These are phyloP conservation scores for Podilymbus podiceps DNA, from an alignment of 2,113 vertebrate species.

Conservation along the genomic window DNA sequence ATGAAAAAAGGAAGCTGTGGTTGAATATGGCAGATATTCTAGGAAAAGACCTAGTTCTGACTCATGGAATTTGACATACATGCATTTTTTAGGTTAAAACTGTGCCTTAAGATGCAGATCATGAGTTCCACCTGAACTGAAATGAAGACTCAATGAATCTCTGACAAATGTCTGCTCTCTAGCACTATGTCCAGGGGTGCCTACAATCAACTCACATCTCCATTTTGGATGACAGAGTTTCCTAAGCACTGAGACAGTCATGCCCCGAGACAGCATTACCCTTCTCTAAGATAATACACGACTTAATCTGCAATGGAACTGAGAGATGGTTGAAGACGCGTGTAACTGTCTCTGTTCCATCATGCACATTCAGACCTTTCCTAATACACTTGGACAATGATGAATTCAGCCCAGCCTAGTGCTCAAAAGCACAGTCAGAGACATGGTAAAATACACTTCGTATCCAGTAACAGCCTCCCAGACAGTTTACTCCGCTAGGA, in stretches of 20 bases:
- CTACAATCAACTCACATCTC: neutral
- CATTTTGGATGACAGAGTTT: neutral
- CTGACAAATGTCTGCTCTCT: neutral
- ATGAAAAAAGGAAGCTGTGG: neutral
- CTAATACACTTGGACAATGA: neutral
- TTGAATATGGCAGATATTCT: neutral
- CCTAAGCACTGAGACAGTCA: neutral
- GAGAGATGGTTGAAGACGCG: neutral
- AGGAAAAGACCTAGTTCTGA: neutral
- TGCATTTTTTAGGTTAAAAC: neutral
- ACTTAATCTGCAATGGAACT: neutral
- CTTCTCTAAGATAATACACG: neutral
- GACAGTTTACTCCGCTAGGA: neutral
- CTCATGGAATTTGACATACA: neutral
- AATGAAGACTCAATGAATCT: neutral
- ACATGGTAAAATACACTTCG: neutral
- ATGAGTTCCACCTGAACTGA: neutral
- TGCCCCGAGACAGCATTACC: neutral
- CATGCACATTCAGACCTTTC: neutral
- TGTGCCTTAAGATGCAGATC: neutral
- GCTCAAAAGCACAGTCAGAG: neutral
- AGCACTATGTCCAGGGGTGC: neutral
- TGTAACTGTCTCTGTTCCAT: neutral
- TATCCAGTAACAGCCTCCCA: neutral
- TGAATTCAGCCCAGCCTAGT: neutral